Percentiles rank a stretch among this genome's conserved stretches.
Evolutionary conservation across 1,140 invertebrate species (phyloP).

Genomic region (Idris sp.): DNA sequence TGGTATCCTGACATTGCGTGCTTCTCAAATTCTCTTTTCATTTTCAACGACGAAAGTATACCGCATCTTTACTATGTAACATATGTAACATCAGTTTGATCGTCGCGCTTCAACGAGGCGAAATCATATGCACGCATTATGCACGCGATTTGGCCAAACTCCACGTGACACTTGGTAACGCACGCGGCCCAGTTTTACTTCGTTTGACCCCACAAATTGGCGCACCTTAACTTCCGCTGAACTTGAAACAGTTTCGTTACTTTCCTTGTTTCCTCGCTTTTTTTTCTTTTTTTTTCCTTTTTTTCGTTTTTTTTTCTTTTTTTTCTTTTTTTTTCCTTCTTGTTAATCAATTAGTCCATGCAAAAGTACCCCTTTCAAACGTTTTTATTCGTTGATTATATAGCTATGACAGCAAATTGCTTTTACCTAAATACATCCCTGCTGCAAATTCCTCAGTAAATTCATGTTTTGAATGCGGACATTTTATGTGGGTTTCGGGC

Average conservation of each 20-base stretch:
- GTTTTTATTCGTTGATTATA: conserved; percentile 49
- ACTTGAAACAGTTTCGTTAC: conserved; percentile 58
- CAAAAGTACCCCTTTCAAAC: conserved; percentile 51
- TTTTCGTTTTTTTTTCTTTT: conserved; percentile 4
- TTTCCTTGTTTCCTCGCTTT: conserved; percentile 6
- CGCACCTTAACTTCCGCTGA: conserved; percentile 47
- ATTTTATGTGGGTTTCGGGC: conserved; percentile 33
- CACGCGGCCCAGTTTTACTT: conserved; percentile 48
- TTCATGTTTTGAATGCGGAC: conserved; percentile 25
- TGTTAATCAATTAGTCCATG: conserved; percentile 51
- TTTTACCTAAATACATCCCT: conserved; percentile 41
- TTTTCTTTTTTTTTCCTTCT: conserved; percentile 8
- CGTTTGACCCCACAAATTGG: conserved; percentile 50
- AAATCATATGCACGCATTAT: conserved; percentile 64
- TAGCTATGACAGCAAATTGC: conserved; percentile 19
- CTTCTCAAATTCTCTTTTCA: conserved; percentile 48
- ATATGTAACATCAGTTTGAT: conserved; percentile 50
- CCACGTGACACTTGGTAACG: conserved; percentile 47
- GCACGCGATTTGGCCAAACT: conserved; percentile 64
- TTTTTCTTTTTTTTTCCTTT: conserved; percentile 14
- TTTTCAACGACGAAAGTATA: conserved; percentile 56
- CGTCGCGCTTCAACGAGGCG: conserved; percentile 55
- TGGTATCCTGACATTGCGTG: conserved; percentile 61
- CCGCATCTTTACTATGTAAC: conserved; percentile 34
- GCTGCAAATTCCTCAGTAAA: too few relatives aligned